Evolutionary conservation across 2,797 vertebrate genomes (phyloP).

Genomic region (Gallirallus australis): DNA sequence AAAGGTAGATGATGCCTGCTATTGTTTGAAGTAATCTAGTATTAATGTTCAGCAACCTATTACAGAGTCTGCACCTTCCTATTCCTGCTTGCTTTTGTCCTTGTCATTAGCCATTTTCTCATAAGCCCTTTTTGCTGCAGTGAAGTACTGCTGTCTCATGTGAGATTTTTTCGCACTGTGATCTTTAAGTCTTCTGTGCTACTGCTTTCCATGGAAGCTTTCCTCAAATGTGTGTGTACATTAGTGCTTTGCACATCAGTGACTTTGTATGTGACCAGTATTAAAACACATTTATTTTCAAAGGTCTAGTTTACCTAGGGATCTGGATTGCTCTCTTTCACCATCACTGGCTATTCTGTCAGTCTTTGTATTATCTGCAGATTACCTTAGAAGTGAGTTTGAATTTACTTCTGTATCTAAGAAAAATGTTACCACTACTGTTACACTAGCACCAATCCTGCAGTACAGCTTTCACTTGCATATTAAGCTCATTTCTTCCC

Average conservation of each 20-base stretch:
- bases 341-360: neutral
- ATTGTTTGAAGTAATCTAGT: neutral
- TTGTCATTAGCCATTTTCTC: fast-evolving
- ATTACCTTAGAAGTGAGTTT: neutral
- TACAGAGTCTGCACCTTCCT: neutral
- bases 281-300: neutral
- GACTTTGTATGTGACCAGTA: neutral
- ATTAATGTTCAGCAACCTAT: neutral
- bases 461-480: neutral
- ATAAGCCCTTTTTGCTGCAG: neutral
- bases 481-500: neutral
- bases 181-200: neutral
- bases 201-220: neutral
- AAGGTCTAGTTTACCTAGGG: neutral
- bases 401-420: neutral
- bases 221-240: fast-evolving
- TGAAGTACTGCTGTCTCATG: neutral
- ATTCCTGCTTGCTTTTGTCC: neutral
- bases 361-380: neutral
- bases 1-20: neutral
- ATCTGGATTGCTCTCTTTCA: neutral
- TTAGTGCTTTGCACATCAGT: neutral
- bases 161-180: neutral
- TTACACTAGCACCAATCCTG: neutral
- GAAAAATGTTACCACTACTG: neutral